These are phyloP conservation scores for Pithys albifrons DNA, from an alignment of 2,113 vertebrate genomes.

Conservation along the genomic window DNA sequence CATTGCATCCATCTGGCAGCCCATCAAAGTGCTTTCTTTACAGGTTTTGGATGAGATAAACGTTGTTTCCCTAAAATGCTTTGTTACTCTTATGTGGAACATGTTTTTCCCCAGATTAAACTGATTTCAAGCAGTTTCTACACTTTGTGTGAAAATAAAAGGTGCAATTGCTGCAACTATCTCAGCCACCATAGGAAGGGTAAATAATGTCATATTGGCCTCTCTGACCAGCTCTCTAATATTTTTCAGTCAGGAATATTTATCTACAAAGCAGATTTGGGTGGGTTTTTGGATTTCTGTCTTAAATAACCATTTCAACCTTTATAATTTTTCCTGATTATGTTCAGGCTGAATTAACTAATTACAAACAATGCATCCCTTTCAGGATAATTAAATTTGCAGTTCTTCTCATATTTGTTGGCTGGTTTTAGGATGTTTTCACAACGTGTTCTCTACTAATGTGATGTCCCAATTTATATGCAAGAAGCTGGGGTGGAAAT, in stretches of 20 bases:
- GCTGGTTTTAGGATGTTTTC: neutral
- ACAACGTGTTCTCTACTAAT: neutral
- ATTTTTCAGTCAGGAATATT: neutral
- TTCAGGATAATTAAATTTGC: conserved; percentile 23
- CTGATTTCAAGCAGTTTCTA: neutral
- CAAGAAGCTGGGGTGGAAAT: neutral
- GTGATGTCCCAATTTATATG: neutral
- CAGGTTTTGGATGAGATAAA: neutral
- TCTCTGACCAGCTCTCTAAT: neutral
- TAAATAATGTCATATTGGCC: neutral
- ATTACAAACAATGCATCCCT: neutral
- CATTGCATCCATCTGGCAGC: neutral
- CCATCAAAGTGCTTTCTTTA: neutral
- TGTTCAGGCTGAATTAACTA: neutral
- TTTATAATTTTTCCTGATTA: neutral
- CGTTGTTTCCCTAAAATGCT: neutral
- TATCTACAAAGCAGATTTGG: neutral
- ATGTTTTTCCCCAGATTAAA: neutral
- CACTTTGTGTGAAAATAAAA: neutral
- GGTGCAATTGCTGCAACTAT: neutral
- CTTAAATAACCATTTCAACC: neutral
- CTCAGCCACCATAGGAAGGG: neutral
- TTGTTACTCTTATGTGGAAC: neutral
- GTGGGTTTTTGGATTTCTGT: neutral
- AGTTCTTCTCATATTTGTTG: neutral